phyloP scores from a whole-genome alignment of 2,888 invertebrate genomes.

The Dicranocentrus wangi region DNA sequence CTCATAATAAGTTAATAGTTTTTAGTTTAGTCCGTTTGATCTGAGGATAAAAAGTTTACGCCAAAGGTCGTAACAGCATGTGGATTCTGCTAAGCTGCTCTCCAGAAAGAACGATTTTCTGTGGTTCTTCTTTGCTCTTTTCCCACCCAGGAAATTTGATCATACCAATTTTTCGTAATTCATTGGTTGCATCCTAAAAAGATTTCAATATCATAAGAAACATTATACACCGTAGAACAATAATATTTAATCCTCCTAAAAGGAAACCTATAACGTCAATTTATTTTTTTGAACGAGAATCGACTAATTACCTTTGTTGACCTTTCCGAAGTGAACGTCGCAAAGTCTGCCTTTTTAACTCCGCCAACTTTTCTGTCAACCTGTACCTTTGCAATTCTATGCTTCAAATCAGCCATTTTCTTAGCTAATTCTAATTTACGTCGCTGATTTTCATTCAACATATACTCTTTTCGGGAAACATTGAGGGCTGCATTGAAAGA shows the following conservation, averaged over 20 bases:
- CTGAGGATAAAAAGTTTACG: slow-evolving; percentile 1
- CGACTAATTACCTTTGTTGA: slow-evolving; percentile 46
- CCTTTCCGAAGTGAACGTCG: slow-evolving; percentile 62
- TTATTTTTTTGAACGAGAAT: no score
- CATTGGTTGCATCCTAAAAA: slow-evolving; percentile 61
- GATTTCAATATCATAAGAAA: no score
- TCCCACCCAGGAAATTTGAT: slow-evolving; percentile 72
- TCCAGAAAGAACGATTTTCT: slow-evolving; percentile 65
- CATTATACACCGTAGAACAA: no score
- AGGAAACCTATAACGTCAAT: no score
- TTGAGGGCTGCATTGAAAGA: slow-evolving; percentile 58
- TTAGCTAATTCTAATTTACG: slow-evolving; percentile 66
- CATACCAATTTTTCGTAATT: slow-evolving; percentile 66
- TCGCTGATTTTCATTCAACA: slow-evolving; percentile 64
- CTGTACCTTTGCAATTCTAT: slow-evolving; percentile 63
- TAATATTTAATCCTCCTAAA: no score
- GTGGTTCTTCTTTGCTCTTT: slow-evolving; percentile 62
- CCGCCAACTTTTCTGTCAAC: slow-evolving; percentile 62
- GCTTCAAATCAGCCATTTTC: slow-evolving; percentile 70
- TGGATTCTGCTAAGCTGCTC: slow-evolving; percentile 69
- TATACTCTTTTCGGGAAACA: slow-evolving; percentile 69
- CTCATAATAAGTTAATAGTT: no score
- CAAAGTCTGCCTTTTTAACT: slow-evolving; percentile 70
- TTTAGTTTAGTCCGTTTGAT: no score
- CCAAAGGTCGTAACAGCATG: slow-evolving; percentile 63